Base-by-base conservation (phyloP, 2,797 vertebrate species). In the Microcaecilia unicolor region DNA sequence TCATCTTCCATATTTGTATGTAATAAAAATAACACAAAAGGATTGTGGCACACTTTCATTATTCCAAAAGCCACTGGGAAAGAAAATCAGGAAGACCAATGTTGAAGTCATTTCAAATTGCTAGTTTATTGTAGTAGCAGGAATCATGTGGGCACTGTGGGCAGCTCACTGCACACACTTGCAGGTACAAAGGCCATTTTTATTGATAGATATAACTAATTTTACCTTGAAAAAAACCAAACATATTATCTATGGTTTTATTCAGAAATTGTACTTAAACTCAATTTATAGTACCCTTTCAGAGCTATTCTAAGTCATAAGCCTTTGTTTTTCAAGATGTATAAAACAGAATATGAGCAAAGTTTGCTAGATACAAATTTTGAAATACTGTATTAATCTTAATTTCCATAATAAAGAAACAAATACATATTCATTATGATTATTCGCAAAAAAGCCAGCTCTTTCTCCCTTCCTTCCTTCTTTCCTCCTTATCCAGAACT, bases 181-280 rank as follows among this genome's bases (percentile, higher is more conserved):
- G 20, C 21, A 20, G 46, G 41, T 36, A 44, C 38, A 24, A 20
- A 54, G 54, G 15, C 40, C 27, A 23, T 49, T 59, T 61, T 47
- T 60, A 51, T 36, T 37, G 57, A 56, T 21, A 26, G 25, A 21
- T 46, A 14, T 26, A 31, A 30, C 61, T 67, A 64, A 74, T 51
- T 72, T 73, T 70, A 72, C 51, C 61, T 55, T 46, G 44, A 57
- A 49, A 57, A 72, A 72, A 57, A n/a, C n/a, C 52, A 68, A 73
- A 70, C 55, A 67, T 32, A 26, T 38, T 45, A 54, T 61, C 58
- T 64, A 53, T 47, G 46, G 62, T 64, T 50, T 31, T 32, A 30
- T 72, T 54, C 48, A 61, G 72, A 78, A 70, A 60, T 52, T 70
- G 39, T 55, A 53, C 39, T 54, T 36, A 30, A 58, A 57, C 55